Evolutionary conservation across 2,888 invertebrate genomes (phyloP).

Genomic region (Ceriagrion tenellum): DNA sequence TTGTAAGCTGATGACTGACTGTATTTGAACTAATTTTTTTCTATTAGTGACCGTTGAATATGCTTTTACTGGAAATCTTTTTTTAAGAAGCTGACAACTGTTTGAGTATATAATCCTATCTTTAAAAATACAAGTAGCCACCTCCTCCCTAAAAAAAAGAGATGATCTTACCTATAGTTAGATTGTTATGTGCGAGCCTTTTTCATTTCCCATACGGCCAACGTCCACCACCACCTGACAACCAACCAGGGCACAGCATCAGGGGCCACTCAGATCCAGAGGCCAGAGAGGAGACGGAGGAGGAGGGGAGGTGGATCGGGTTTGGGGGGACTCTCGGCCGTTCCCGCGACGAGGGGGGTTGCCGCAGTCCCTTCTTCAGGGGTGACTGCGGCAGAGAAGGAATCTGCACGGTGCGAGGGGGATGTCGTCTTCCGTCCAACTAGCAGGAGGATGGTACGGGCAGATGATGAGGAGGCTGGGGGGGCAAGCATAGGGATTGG

Average conservation of each 20-base stretch:
- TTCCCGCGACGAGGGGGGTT: neutral
- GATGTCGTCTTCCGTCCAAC: slow-evolving; percentile 52
- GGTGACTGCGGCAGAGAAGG: slow-evolving; percentile 43
- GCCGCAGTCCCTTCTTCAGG: neutral
- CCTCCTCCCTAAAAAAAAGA: too few species aligned
- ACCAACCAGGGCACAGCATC: slow-evolving; percentile 54
- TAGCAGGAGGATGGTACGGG: neutral
- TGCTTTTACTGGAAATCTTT: neutral
- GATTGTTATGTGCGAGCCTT: slow-evolving; percentile 55
- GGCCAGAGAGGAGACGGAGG: slow-evolving; percentile 57
- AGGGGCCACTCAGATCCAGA: slow-evolving; percentile 43
- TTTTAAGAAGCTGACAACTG: neutral
- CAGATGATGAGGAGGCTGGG: slow-evolving; percentile 43
- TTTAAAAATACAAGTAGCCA: neutral
- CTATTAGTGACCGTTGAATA: neutral
- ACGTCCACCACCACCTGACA: slow-evolving; percentile 47
- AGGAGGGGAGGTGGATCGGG: slow-evolving; percentile 29
- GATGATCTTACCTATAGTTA: neutral
- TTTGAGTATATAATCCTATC: neutral
- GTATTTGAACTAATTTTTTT: neutral
- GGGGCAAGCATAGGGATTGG: slow-evolving; percentile 60
- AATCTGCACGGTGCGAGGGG: slow-evolving; percentile 53
- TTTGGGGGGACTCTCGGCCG: slow-evolving; percentile 36
- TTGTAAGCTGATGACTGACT: too few species aligned
- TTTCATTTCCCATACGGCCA: slow-evolving; percentile 17